These are phyloP conservation scores for Gulo gulo DNA, from an alignment of 2,113 vertebrate species.

Conservation along the genomic window DNA sequence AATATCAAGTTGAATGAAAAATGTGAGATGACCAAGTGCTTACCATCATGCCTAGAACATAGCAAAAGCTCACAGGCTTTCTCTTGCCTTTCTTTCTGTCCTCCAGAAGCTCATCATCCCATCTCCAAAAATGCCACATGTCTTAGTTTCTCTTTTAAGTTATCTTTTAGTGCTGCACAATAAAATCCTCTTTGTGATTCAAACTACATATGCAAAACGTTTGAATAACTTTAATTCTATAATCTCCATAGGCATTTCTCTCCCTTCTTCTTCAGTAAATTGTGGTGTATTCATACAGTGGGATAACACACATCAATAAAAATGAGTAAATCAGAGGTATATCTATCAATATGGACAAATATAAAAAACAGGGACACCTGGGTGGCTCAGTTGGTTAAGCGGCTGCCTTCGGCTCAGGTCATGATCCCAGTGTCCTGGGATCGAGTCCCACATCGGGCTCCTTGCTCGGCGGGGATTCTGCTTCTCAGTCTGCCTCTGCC, in stretches of 20 bases:
- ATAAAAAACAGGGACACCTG: not conserved
- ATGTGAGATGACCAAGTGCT: not conserved
- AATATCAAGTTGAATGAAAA: slow-evolving; percentile 18
- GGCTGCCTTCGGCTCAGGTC: too few species aligned
- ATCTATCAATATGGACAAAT: not conserved
- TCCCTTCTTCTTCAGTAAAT: not conserved
- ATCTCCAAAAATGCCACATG: not conserved
- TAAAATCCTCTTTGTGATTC: slow-evolving; percentile 17
- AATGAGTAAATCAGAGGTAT: not conserved
- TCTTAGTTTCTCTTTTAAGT: slow-evolving; percentile 10
- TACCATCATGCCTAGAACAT: not conserved
- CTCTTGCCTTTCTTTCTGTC: slow-evolving; percentile 5
- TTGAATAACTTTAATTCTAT: slow-evolving; percentile 35
- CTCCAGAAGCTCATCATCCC: slow-evolving; percentile 11
- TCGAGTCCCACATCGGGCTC: too few species aligned
- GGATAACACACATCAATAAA: not conserved
- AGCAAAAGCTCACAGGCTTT: not conserved
- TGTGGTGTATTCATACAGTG: not conserved
- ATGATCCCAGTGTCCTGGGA: too few species aligned
- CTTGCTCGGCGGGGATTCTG: too few species aligned
- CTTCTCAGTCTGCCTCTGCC: too few species aligned
- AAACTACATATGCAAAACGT: slow-evolving; percentile 37
- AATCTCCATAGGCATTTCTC: slow-evolving; percentile 25
- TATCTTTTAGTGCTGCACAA: not conserved
- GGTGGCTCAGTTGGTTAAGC: too few species aligned